Percentiles rank a stretch among this genome's conserved stretches.
Conservation (phyloP, 1,140 invertebrate species). For the Muscidifurax raptorellus region DNA sequence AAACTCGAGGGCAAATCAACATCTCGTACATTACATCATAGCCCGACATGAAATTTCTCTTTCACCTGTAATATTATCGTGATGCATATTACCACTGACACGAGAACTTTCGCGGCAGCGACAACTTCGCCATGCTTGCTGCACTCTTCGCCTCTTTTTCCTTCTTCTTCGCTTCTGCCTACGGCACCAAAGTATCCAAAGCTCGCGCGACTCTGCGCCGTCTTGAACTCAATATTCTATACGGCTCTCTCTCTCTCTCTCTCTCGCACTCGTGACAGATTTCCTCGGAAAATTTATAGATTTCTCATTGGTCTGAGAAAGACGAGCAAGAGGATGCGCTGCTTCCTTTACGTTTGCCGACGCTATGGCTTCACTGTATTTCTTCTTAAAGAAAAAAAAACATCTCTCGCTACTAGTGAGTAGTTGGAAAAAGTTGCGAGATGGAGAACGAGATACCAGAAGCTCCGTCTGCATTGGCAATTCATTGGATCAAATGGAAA, state of each 20-base stretch:
- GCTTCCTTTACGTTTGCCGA: background rate
- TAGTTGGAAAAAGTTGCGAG: constrained; percentile 19
- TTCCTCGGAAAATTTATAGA: constrained; percentile 65
- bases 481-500: constrained; percentile 6
- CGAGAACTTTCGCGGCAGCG: constrained; percentile 17
- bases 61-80: constrained; percentile 24
- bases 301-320: constrained; percentile 54
- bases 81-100: constrained; percentile 36
- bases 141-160: constrained; percentile 16
- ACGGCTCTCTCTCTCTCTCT: background rate
- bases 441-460: background rate
- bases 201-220: background rate
- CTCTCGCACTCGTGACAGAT: constrained; percentile 60
- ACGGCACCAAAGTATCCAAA: constrained; percentile 22
- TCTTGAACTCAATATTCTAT: constrained; percentile 46
- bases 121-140: constrained; percentile 22
- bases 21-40: background rate
- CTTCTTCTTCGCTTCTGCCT: background rate
- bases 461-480: background rate
- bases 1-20: background rate
- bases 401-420: background rate
- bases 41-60: background rate
- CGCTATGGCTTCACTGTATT: background rate
- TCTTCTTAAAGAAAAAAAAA: constrained; percentile 9
- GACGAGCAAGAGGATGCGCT: background rate